Conservation (phyloP, 2,888 invertebrate genomes). For the Ectemnius continuus region DNA sequence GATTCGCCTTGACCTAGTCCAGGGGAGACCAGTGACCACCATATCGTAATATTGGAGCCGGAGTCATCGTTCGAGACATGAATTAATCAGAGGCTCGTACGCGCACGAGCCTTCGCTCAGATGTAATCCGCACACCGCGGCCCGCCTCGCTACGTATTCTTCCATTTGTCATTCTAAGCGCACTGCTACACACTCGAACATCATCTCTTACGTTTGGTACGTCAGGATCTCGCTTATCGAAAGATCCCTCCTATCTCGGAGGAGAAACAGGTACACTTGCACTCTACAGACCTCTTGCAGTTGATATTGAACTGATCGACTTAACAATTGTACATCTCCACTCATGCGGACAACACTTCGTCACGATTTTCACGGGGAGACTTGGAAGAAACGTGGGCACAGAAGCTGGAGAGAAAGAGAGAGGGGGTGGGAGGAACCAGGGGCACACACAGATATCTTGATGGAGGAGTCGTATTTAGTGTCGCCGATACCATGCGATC, state of each 20-base stretch:
- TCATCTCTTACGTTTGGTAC: background rate
- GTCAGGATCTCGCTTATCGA: background rate
- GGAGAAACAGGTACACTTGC: too few relatives aligned
- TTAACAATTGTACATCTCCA: background rate
- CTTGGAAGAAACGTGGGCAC: too few relatives aligned
- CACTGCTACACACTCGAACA: constrained; percentile 1
- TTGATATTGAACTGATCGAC: background rate
- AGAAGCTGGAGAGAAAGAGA: too few relatives aligned
- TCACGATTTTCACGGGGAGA: too few relatives aligned
- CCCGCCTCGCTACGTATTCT: background rate
- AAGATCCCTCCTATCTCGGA: background rate
- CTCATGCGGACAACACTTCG: too few relatives aligned
- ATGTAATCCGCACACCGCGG: constrained; percentile 4
- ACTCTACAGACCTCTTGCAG: background rate
- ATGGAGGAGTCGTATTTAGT: too few relatives aligned
- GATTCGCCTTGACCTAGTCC: constrained; percentile 69
- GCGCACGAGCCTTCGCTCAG: constrained; percentile 13
- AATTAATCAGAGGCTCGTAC: constrained; percentile 48
- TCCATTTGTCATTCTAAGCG: constrained; percentile 25
- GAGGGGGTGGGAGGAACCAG: too few relatives aligned
- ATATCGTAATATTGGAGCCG: constrained; percentile 33
- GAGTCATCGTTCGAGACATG: constrained; percentile 56
- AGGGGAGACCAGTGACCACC: constrained; percentile 28
- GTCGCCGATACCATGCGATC: too few relatives aligned
- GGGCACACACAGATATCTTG: too few relatives aligned